Evolutionary conservation across 2,888 invertebrate genomes (phyloP).

Genomic region (Himalopsyche kuldschensis): DNA sequence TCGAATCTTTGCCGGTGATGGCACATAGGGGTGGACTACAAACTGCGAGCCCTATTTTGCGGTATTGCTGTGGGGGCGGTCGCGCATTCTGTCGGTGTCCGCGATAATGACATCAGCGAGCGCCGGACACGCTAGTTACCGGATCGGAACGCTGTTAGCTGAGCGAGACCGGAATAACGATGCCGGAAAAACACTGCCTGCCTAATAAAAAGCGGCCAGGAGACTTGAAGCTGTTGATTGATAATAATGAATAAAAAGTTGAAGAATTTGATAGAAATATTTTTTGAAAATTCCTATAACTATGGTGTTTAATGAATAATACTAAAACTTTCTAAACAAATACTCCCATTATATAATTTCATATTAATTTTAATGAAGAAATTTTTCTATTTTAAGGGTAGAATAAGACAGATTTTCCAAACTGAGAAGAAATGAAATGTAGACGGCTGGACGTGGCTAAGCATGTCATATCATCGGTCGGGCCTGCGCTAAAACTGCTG

Average conservation of each 20-base stretch:
- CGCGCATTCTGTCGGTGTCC: conserved; percentile 19
- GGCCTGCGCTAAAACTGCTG: too few species aligned
- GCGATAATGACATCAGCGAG: conserved; percentile 39
- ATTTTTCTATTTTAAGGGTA: too few species aligned
- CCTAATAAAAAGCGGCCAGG: neutral
- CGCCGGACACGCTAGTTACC: conserved; percentile 34
- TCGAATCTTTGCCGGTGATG: neutral
- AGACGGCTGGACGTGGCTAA: too few species aligned
- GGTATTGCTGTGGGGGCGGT: neutral
- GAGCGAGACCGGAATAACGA: conserved; percentile 32
- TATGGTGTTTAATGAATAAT: too few species aligned
- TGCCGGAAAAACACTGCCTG: conserved; percentile 3
- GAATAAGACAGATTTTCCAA: too few species aligned
- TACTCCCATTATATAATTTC: too few species aligned
- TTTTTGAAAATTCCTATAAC: too few species aligned
- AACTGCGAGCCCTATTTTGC: neutral
- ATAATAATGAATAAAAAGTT: neutral
- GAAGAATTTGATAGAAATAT: neutral
- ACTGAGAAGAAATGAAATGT: too few species aligned
- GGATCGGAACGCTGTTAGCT: conserved; percentile 37
- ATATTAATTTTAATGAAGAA: too few species aligned
- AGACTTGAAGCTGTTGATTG: neutral
- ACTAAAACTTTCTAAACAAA: too few species aligned
- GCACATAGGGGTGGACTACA: neutral
- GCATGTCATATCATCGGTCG: too few species aligned